A percentile compares a stretch with the other conserved stretches of the same genome.
phyloP scores from a whole-genome alignment of 2,113 vertebrate species.

The Pluvialis apricaria region DNA sequence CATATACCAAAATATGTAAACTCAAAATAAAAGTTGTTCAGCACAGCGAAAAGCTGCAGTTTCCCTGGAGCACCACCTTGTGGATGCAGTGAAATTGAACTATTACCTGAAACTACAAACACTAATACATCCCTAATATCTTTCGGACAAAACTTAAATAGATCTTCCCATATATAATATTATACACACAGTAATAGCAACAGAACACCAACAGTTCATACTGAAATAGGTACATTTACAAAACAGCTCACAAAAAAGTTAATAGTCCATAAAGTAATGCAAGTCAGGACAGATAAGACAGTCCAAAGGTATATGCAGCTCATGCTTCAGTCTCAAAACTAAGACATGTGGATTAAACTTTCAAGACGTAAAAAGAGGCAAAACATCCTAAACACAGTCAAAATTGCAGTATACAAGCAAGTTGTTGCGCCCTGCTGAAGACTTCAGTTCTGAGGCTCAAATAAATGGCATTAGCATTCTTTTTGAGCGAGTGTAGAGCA shows the following conservation, averaged over 20 bases:
- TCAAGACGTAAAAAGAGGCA: background rate
- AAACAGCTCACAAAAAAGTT: background rate
- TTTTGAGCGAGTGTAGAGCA: background rate
- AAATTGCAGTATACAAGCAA: background rate
- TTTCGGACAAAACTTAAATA: background rate
- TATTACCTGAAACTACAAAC: background rate
- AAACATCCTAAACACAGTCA: background rate
- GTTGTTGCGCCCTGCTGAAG: background rate
- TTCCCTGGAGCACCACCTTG: conserved; percentile 61
- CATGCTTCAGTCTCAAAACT: background rate
- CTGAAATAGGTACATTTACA: background rate
- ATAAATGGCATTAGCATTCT: background rate
- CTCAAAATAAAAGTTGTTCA: background rate
- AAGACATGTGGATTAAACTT: background rate
- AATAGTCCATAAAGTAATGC: background rate
- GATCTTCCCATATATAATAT: background rate
- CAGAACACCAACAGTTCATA: background rate
- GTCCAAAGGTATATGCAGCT: background rate
- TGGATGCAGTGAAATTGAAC: background rate
- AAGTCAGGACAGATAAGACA: background rate
- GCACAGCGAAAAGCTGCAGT: background rate
- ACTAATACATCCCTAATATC: background rate
- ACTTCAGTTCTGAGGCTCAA: background rate
- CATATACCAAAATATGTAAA: background rate
- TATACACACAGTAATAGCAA: background rate